A percentile compares a stretch with the other conserved stretches of the same genome.
Evolutionary conservation across 2,888 invertebrate genomes (phyloP).

Genomic region (Oithona nana): DNA sequence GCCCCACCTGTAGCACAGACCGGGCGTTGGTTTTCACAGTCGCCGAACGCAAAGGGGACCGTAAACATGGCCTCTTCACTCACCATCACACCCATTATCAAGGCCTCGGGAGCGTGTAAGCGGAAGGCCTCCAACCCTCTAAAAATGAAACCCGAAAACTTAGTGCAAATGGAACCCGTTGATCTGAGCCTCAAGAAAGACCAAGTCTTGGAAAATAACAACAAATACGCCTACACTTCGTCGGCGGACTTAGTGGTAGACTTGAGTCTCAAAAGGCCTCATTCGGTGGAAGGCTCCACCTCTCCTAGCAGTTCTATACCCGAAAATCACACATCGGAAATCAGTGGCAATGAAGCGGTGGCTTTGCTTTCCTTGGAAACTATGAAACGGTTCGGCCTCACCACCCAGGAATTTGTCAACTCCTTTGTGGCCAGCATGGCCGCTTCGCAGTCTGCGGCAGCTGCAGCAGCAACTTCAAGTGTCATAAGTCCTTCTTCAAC

Average conservation of each 20-base stretch:
- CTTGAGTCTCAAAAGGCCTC: neutral
- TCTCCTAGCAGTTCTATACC: neutral
- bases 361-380: neutral
- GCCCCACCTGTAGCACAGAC: too few relatives aligned
- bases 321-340: neutral
- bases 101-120: neutral
- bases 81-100: too few relatives aligned
- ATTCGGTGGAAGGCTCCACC: neutral
- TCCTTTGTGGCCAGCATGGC: neutral
- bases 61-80: too few relatives aligned
- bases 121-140: neutral
- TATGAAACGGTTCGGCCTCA: neutral
- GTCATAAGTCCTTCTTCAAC: neutral
- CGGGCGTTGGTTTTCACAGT: too few relatives aligned
- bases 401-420: neutral
- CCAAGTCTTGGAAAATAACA: neutral
- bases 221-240: too few relatives aligned
- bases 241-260: neutral
- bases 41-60: too few relatives aligned
- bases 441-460: neutral
- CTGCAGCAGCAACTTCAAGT: neutral
- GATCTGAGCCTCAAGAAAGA: neutral
- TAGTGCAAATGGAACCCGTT: neutral
- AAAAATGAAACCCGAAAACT: neutral
- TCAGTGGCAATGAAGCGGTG: neutral